Percentiles rank a stretch among this genome's conserved stretches.
These are phyloP conservation scores for Sceloporus tristichus DNA, from an alignment of 2,113 vertebrate species.

Conservation along the genomic window DNA sequence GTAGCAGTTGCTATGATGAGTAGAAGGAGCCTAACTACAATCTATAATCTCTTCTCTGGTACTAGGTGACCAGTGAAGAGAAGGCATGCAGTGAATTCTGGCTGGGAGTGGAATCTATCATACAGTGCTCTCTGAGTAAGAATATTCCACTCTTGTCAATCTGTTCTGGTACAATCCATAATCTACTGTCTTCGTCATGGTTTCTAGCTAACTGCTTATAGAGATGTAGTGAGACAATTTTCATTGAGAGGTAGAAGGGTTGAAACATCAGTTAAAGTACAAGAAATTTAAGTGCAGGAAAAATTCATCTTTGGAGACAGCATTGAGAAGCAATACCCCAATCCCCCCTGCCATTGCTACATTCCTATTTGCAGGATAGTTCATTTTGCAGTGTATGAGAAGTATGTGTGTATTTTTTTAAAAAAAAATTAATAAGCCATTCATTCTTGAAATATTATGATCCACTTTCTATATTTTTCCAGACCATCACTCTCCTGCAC, in stretches of 20 bases:
- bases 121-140: not conserved
- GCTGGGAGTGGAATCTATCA: not conserved
- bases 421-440: not conserved
- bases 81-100: not conserved
- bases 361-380: too few relatives aligned
- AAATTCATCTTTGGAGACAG: too few relatives aligned
- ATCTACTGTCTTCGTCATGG: not conserved
- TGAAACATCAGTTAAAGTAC: not conserved
- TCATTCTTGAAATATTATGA: not conserved
- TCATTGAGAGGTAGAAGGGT: not conserved
- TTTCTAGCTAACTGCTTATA: not conserved
- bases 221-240: not conserved
- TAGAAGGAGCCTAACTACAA: not conserved
- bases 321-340: too few relatives aligned
- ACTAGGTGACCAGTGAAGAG: not conserved
- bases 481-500: not conserved
- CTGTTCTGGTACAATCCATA: not conserved
- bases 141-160: not conserved
- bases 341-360: too few relatives aligned
- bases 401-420: too few relatives aligned
- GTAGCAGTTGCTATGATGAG: not conserved
- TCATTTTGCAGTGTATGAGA: not conserved
- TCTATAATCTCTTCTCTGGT: not conserved
- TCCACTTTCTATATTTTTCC: not conserved
- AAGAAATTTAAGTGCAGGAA: too few relatives aligned